phyloP scores from a whole-genome alignment of 2,888 invertebrate genomes.

The Drosophila kambysellisi region DNA sequence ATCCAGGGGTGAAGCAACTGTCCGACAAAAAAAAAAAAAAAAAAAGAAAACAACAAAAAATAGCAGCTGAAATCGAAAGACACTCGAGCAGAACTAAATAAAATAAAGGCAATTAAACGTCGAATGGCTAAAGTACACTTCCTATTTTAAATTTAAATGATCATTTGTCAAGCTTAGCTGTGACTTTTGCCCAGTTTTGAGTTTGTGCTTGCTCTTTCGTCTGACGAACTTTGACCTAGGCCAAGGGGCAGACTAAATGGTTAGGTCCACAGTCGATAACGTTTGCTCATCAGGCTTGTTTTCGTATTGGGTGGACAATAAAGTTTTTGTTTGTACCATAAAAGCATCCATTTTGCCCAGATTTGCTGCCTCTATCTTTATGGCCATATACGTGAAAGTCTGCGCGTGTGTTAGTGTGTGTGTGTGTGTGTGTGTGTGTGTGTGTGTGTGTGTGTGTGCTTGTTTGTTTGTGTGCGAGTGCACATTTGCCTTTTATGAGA shows the following conservation, averaged over 20 bases:
- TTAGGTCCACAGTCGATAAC: conserved; percentile 9
- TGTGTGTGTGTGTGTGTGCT: background rate
- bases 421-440: background rate
- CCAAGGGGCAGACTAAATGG: conserved; percentile 6
- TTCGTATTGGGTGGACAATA: conserved; percentile 23
- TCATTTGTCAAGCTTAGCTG: conserved; percentile 31
- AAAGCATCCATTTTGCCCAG: conserved; percentile 43
- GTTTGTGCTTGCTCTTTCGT: conserved; percentile 14
- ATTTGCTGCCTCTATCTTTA: conserved; percentile 58
- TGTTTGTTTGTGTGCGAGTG: conserved; percentile 8
- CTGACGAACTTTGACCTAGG: conserved; percentile 51
- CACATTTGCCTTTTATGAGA: conserved; percentile 51
- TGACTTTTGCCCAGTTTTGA: conserved; percentile 22
- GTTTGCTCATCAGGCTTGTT: conserved; percentile 25
- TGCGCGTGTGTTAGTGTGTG: background rate
- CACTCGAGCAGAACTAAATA: conserved; percentile 30
- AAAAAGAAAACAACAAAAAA: background rate
- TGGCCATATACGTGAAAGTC: conserved; percentile 5
- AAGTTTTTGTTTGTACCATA: conserved; percentile 47
- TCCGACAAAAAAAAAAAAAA: background rate
- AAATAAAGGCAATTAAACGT: conserved; percentile 41
- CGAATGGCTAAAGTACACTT: background rate
- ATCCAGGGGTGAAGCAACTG: conserved; percentile 29
- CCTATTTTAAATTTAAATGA: conserved; percentile 24
- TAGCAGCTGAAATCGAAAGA: conserved; percentile 27